phyloP scores from a whole-genome alignment of 1,140 invertebrate genomes.

The Drosophila burlai region DNA sequence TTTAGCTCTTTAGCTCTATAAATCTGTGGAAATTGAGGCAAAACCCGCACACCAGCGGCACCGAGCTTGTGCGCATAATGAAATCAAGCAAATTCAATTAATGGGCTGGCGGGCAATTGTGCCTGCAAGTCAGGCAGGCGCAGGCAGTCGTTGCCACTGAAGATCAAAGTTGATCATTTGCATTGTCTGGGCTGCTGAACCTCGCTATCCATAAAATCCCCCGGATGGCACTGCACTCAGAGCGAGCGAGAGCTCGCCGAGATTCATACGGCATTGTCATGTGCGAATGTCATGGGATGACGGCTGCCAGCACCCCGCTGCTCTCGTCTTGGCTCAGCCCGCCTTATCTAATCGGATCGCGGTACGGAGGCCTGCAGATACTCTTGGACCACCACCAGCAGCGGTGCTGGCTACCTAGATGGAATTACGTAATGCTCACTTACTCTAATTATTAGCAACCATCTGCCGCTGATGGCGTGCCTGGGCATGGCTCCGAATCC shows the following conservation, averaged over 20 bases:
- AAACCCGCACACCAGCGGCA: conserved; percentile 15
- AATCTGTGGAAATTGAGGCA: conserved; percentile 31
- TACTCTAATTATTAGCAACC: conserved; percentile 62
- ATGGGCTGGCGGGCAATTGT: conserved; percentile 49
- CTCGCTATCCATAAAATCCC: conserved; percentile 16
- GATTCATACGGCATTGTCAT: conserved; percentile 35
- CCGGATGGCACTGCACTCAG: conserved; percentile 11
- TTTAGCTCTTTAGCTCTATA: conserved; percentile 10
- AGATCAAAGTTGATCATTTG: conserved; percentile 43
- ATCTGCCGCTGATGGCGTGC: conserved; percentile 46
- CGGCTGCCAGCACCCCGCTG: not conserved
- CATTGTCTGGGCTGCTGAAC: conserved; percentile 33
- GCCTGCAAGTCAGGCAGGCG: conserved; percentile 28
- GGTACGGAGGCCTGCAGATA: conserved; percentile 15
- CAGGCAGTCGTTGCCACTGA: conserved; percentile 8
- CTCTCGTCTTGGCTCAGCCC: conserved; percentile 12
- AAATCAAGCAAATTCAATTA: conserved; percentile 78
- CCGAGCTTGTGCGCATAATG: conserved; percentile 43
- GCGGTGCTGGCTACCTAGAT: conserved; percentile 17
- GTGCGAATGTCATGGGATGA: conserved; percentile 39
- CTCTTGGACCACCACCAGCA: conserved; percentile 19
- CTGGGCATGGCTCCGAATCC: conserved; percentile 37
- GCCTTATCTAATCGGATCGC: conserved; percentile 44
- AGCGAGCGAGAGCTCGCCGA: conserved; percentile 18
- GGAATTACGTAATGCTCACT: conserved; percentile 63